These are phyloP conservation scores for Cyclargus thomasi DNA, from an alignment of 1,140 invertebrate genomes.

Conservation along the genomic window DNA sequence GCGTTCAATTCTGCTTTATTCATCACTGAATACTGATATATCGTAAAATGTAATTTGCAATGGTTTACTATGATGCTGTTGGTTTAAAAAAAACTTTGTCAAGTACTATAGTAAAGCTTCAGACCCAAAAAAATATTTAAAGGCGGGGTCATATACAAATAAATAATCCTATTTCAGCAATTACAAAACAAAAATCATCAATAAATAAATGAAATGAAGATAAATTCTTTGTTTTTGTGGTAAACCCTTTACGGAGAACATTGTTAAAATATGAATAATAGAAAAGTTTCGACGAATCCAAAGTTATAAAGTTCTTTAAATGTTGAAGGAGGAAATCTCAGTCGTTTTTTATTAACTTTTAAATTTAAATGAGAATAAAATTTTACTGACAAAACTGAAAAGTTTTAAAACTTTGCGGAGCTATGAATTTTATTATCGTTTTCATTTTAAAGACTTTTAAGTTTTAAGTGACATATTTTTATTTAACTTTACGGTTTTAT, in stretches of 20 bases:
- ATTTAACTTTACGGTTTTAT: background rate
- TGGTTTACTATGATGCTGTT: no score
- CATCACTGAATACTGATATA: background rate
- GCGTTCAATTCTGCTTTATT: slow-evolving; percentile 20
- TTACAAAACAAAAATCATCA: no score
- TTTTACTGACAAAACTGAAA: slow-evolving; percentile 13
- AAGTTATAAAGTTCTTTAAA: slow-evolving; percentile 12
- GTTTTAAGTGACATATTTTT: background rate
- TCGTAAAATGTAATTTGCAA: no score
- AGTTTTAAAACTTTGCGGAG: slow-evolving; percentile 2
- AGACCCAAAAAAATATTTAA: no score
- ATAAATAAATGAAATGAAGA: no score
- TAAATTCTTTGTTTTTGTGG: no score
- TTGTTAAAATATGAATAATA: background rate
- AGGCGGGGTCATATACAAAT: no score
- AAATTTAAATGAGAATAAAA: slow-evolving; percentile 14
- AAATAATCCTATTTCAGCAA: no score
- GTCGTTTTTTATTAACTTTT: slow-evolving; percentile 14
- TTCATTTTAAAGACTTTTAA: background rate
- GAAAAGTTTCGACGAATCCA: slow-evolving; percentile 8
- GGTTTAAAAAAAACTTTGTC: no score
- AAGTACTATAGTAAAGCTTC: no score
- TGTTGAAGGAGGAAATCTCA: slow-evolving; percentile 6
- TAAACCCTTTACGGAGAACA: background rate
- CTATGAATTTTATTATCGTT: slow-evolving; percentile 7